phyloP scores from a whole-genome alignment of 2,797 vertebrate species.

The Karalla daura region DNA sequence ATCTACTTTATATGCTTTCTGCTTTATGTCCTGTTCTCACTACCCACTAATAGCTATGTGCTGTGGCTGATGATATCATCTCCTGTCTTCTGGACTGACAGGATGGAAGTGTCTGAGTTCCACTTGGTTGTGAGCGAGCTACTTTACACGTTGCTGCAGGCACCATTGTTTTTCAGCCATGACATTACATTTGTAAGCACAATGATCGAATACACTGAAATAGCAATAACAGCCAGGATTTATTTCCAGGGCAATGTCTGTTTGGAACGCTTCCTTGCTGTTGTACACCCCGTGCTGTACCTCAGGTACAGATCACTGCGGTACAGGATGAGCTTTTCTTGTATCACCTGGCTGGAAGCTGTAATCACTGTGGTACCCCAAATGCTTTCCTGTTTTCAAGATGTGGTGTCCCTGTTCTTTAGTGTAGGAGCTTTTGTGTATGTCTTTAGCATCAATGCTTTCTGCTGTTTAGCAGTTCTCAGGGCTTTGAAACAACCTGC shows the following conservation, averaged over 20 bases:
- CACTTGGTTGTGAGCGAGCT: background rate
- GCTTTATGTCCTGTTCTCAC: background rate
- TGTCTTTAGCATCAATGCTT: background rate
- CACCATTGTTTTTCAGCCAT: background rate
- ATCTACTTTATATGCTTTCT: accelerated
- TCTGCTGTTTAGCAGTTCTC: background rate
- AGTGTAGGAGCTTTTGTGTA: background rate
- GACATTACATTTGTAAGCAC: accelerated
- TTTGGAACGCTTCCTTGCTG: constrained; percentile 50
- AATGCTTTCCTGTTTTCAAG: background rate
- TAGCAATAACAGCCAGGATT: background rate
- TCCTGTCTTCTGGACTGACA: background rate
- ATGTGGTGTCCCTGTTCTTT: background rate
- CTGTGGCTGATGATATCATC: background rate
- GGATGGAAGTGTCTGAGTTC: background rate
- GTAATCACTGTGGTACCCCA: background rate
- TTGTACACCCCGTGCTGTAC: constrained; percentile 44
- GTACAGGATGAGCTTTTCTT: constrained; percentile 28
- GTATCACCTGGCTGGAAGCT: background rate
- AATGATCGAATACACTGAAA: background rate
- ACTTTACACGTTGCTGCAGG: background rate
- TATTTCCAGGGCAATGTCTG: constrained; percentile 40
- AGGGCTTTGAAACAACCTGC: background rate
- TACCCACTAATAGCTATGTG: background rate
- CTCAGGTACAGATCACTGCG: constrained; percentile 43